Conservation (phyloP, 2,888 invertebrate species). For the Trachelus iudaicus region DNA sequence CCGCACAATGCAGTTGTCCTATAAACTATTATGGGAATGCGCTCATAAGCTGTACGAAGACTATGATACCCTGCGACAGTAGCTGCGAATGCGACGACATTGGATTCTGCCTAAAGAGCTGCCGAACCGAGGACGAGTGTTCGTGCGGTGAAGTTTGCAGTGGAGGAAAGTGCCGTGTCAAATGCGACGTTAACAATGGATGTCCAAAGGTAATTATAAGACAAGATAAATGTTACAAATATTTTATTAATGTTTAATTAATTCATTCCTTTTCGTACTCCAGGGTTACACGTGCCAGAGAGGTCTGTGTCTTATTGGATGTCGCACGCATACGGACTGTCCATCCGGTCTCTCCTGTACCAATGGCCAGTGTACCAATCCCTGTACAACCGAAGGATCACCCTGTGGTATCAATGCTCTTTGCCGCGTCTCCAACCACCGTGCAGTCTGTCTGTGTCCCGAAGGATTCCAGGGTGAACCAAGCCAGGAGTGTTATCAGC, state of each 20-base stretch:
- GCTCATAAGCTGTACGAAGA: constrained; percentile 79
- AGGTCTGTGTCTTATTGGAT: constrained; percentile 82
- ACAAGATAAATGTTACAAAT: neutral
- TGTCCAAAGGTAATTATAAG: constrained; percentile 69
- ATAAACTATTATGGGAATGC: constrained; percentile 85
- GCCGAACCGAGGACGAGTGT: constrained; percentile 76
- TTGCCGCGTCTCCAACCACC: constrained; percentile 83
- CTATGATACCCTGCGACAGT: constrained; percentile 78
- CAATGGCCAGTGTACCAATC: constrained; percentile 76
- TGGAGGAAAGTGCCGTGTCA: constrained; percentile 77
- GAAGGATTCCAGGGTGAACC: constrained; percentile 88
- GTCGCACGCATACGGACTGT: constrained; percentile 83
- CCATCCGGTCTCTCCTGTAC: constrained; percentile 80
- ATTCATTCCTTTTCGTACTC: constrained; percentile 43
- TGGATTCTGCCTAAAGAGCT: constrained; percentile 81
- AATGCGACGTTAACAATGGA: constrained; percentile 76
- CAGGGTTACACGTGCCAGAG: constrained; percentile 81
- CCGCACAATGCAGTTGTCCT: constrained; percentile 88
- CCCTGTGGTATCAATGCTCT: constrained; percentile 86
- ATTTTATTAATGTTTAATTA: neutral
- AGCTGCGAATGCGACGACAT: constrained; percentile 84
- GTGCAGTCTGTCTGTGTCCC: constrained; percentile 87
- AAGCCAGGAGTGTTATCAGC: constrained; percentile 77
- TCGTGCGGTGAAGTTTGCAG: constrained; percentile 85
- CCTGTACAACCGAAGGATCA: constrained; percentile 72